phyloP scores from a whole-genome alignment of 2,113 vertebrate species.

The Dromiciops gliroides region DNA sequence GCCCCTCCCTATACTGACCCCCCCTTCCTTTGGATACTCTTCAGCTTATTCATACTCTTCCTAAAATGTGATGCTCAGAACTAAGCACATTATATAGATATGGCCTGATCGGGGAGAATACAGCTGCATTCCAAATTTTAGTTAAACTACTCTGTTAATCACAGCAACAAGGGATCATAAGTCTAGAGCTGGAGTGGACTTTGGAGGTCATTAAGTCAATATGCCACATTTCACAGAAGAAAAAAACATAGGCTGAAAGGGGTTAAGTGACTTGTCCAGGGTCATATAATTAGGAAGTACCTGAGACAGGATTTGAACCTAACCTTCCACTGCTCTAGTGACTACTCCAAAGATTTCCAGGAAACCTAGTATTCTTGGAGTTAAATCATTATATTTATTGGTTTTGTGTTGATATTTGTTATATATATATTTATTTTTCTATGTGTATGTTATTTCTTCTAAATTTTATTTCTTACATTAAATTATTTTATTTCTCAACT shows the following conservation, averaged over 20 bases:
- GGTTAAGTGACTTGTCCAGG: no score
- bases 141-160: background rate
- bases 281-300: background rate
- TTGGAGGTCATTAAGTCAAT: background rate
- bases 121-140: background rate
- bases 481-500: conserved; percentile 1
- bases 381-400: background rate
- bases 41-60: background rate
- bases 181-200: background rate
- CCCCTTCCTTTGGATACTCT: background rate
- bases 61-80: background rate
- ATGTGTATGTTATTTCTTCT: background rate
- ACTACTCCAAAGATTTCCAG: background rate
- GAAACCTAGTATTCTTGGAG: background rate
- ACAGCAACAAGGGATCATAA: background rate
- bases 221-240: background rate
- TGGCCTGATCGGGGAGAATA: background rate
- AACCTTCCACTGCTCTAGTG: background rate
- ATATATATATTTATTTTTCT: background rate
- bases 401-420: background rate
- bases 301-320: background rate
- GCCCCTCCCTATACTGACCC: background rate
- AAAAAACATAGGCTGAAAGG: background rate
- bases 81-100: background rate
- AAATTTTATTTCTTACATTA: background rate